phyloP scores from a whole-genome alignment of 2,888 invertebrate genomes.

The Frankliniella fusca region DNA sequence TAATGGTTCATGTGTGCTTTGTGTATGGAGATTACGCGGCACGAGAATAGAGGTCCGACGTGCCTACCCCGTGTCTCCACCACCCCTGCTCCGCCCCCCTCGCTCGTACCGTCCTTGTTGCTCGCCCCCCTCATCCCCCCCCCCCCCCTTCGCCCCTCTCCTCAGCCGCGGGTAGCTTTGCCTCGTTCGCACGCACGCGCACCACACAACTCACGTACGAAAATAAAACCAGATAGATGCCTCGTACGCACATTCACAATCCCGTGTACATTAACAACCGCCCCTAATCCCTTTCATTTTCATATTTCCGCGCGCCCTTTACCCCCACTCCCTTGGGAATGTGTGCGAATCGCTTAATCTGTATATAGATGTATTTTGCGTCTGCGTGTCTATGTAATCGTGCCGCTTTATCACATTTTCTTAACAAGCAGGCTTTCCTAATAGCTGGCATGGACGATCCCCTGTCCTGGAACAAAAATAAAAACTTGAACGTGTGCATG shows the following conservation, averaged over 20 bases:
- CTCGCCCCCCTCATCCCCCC: no score
- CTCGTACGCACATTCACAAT: background rate
- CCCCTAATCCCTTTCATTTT: constrained; percentile 9
- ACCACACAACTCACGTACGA: background rate
- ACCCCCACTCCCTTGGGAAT: background rate
- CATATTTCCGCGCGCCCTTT: background rate
- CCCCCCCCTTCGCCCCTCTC: background rate
- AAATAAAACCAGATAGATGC: constrained; percentile 3
- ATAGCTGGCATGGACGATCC: no score
- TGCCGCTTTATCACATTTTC: no score
- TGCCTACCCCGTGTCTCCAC: background rate
- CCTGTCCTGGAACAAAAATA: no score
- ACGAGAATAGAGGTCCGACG: background rate
- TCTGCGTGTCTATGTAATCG: no score
- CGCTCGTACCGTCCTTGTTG: background rate
- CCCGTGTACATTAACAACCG: background rate
- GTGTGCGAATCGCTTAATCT: no score
- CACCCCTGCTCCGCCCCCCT: background rate
- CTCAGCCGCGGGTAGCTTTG: background rate
- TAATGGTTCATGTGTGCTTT: constrained; percentile 20
- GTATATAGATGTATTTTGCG: no score
- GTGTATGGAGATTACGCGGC: constrained; percentile 7
- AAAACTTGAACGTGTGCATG: no score
- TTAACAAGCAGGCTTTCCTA: no score
- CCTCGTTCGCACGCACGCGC: background rate